Evolutionary conservation across 2,888 invertebrate genomes (phyloP), one percentile per base, ranked within the genome.

Genomic region (Nomada fucata): DNA sequence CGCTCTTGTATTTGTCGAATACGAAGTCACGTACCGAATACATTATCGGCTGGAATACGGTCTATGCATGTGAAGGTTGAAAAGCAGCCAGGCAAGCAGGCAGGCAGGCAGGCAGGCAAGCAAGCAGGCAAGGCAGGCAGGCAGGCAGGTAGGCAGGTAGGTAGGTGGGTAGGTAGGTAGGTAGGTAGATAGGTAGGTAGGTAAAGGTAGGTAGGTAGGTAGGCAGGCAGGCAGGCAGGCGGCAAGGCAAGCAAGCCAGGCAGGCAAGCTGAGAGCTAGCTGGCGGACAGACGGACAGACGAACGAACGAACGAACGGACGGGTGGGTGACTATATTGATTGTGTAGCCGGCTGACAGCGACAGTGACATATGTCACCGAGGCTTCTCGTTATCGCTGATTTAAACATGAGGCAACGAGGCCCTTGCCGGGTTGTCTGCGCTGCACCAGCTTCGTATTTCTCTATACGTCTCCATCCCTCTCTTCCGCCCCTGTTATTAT

Each of bases 351-450:
- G 93, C 92, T 93, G 93, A 93, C 93, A 93, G 93, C 92, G 93
- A 93, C 93, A 93, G 93, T 93, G 93, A 93, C 93, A 93, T 93
- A 93, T 93, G 93, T 93, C 93, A 93, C 92, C 91, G 92, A 90
- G 92, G 93, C 92, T 93, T 92, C 93, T 93, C 93, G 93, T 93
- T 93, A 93, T 93, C 93, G 93, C 93, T 93, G 93, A 93, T 93
- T 93, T 93, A 93, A 93, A 93, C 93, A 93, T 93, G 93, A 93
- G 93, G 91, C 92, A 90, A 91, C 91, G 90, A 90, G 90, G 89
- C 90, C 90, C 92, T 91, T 90, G 90, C 90, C 90, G 86, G 86
- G 89, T 88, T 88, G 88, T 87, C 89, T 87, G 83, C 87, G 88
- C 89, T 86, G 89, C 87, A 89, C 89, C 88, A 85, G 89, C 90